Conservation (phyloP, 2,113 vertebrate species). For the Mormoops blainvillei region DNA sequence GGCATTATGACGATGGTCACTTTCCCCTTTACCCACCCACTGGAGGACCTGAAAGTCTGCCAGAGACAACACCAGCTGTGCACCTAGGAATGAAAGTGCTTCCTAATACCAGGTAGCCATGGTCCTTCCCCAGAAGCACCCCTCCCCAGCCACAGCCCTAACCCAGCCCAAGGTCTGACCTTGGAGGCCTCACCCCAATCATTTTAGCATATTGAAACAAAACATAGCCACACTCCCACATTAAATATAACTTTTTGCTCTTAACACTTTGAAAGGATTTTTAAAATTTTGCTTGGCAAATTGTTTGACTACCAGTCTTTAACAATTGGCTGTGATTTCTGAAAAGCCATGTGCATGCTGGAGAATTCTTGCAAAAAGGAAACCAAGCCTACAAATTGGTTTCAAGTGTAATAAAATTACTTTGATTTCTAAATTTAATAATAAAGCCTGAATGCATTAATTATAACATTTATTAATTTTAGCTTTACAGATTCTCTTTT, state of each 20-base stretch:
- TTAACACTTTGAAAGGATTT: neutral
- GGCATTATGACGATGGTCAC: too few species aligned
- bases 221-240: neutral
- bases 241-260: neutral
- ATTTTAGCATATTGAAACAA: neutral
- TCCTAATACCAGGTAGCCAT: neutral
- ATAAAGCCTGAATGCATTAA: slow-evolving; percentile 50
- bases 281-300: neutral
- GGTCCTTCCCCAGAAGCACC: neutral
- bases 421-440: slow-evolving; percentile 58
- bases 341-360: neutral
- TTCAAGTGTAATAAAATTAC: slow-evolving; percentile 49
- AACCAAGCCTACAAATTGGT: neutral
- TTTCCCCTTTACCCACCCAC: neutral
- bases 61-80: neutral
- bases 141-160: neutral
- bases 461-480: slow-evolving; percentile 53
- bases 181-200: neutral
- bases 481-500: slow-evolving; percentile 20
- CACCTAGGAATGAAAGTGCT: neutral
- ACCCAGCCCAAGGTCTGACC: neutral
- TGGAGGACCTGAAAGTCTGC: neutral
- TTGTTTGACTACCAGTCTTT: neutral
- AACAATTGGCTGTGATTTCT: slow-evolving; percentile 50
- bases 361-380: slow-evolving; percentile 40